These are phyloP conservation scores for Coilia nasus DNA, from an alignment of 2,797 vertebrate genomes.

Conservation along the genomic window DNA sequence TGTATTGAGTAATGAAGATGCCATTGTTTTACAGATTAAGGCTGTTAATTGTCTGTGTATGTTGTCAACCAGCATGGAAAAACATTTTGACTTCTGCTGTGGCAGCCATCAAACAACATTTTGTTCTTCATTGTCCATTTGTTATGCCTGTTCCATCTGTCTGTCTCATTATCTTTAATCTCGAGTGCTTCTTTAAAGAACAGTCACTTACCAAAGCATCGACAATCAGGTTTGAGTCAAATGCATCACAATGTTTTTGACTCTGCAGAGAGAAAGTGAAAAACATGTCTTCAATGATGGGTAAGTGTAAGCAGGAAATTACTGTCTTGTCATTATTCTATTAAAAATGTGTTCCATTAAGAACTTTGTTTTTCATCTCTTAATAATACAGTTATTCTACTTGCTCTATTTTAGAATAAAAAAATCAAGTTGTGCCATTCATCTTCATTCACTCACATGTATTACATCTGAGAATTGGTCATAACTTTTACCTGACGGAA, in stretches of 20 bases:
- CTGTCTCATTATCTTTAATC: neutral
- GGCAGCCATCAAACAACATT: neutral
- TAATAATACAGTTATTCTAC: neutral
- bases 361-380: neutral
- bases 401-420: neutral
- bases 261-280: conserved; percentile 3
- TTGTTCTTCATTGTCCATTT: neutral
- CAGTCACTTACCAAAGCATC: neutral
- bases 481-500: too few relatives aligned
- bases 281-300: neutral
- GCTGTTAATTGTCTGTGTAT: neutral
- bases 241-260: neutral
- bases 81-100: neutral
- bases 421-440: neutral
- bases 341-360: neutral
- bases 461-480: neutral
- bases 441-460: neutral
- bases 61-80: neutral
- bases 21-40: neutral
- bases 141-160: neutral
- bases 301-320: neutral
- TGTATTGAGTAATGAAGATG: neutral
- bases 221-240: neutral
- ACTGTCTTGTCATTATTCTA: neutral
- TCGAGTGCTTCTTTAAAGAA: neutral